phyloP scores from a whole-genome alignment of 2,113 vertebrate species.

The Equus przewalskii region DNA sequence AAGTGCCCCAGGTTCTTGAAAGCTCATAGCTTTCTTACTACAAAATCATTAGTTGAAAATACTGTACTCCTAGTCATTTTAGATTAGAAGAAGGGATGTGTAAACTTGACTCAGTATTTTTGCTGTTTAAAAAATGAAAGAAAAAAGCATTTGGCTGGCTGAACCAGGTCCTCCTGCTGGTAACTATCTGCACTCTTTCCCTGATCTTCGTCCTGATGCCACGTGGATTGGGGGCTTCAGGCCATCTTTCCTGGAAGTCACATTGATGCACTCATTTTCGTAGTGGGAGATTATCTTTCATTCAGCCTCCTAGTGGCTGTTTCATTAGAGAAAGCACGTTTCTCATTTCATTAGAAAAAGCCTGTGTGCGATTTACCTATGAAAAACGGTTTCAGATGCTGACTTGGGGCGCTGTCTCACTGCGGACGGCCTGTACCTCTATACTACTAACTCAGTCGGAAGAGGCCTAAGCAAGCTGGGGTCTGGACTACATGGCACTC shows the following conservation, averaged over 20 bases:
- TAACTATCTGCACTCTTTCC: not conserved
- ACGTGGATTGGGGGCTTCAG: not conserved
- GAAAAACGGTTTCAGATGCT: slow-evolving; percentile 91
- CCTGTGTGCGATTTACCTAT: slow-evolving; percentile 54
- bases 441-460: slow-evolving; percentile 98
- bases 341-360: slow-evolving; percentile 27
- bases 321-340: slow-evolving; percentile 45
- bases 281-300: slow-evolving; percentile 40
- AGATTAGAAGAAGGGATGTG: not conserved
- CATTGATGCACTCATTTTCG: not conserved
- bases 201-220: not conserved
- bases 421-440: slow-evolving; percentile 97
- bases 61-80: not conserved
- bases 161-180: not conserved
- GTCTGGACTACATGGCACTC: slow-evolving; percentile 97
- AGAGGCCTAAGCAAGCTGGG: slow-evolving; percentile 98
- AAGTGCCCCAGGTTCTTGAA: not conserved
- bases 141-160: not conserved
- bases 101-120: not conserved
- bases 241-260: not conserved
- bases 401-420: slow-evolving; percentile 98
- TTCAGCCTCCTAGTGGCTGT: slow-evolving; percentile 15
- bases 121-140: slow-evolving; percentile 21
- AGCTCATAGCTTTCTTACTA: not conserved
- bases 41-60: not conserved